These are phyloP conservation scores for Chrysochloris asiatica DNA, from an alignment of 2,113 vertebrate genomes.

Conservation along the genomic window DNA sequence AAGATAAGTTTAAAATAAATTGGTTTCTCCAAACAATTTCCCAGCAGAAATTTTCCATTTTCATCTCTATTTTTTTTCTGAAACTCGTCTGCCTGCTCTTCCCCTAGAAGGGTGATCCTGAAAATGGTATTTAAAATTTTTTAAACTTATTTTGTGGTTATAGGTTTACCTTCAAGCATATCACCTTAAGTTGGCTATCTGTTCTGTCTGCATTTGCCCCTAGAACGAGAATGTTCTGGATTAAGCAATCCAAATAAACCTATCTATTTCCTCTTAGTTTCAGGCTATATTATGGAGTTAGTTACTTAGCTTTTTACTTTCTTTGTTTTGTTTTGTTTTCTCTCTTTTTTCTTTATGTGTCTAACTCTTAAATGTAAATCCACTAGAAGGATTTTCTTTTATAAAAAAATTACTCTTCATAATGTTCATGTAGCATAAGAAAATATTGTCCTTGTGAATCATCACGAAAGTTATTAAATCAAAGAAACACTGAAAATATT, in stretches of 20 bases:
- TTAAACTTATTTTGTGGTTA: slow-evolving; percentile 44
- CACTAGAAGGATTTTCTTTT: background rate
- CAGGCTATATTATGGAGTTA: background rate
- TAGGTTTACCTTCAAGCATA: slow-evolving; percentile 15
- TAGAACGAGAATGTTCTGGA: background rate
- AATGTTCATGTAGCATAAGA: background rate
- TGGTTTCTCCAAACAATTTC: background rate
- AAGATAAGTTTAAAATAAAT: slow-evolving; percentile 32
- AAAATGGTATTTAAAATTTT: background rate
- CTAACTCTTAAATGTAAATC: background rate
- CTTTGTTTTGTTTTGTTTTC: too few relatives aligned
- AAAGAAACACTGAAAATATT: background rate
- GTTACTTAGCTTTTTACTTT: background rate
- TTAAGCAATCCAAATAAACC: background rate
- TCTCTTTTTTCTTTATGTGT: too few relatives aligned
- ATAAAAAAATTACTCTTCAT: background rate
- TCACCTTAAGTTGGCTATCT: slow-evolving; percentile 28
- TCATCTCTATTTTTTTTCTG: slow-evolving; percentile 11
- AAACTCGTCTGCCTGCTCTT: background rate
- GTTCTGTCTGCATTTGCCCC: background rate
- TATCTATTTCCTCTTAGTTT: background rate
- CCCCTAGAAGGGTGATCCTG: background rate
- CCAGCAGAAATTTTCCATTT: background rate
- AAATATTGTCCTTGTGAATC: too few relatives aligned
- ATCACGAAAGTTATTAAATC: slow-evolving; percentile 13